These are phyloP conservation scores for Dendrocincla fuliginosa DNA, from an alignment of 2,797 vertebrate species.

Conservation along the genomic window DNA sequence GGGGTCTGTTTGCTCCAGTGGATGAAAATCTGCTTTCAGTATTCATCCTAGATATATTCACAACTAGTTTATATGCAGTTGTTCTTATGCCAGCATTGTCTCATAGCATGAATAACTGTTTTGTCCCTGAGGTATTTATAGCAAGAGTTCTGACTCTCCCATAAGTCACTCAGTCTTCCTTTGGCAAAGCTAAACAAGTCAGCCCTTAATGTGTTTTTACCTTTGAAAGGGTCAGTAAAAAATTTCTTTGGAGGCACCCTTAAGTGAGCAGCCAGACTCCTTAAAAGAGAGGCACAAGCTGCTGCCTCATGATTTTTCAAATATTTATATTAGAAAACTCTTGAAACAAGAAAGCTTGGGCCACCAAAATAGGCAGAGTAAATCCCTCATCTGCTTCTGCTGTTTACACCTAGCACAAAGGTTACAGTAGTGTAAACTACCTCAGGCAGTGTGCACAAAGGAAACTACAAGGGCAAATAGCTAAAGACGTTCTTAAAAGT, in stretches of 20 bases:
- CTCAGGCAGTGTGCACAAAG: background rate
- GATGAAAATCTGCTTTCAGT: background rate
- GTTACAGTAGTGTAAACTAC: background rate
- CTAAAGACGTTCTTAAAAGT: background rate
- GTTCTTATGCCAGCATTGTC: background rate
- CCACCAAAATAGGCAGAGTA: background rate
- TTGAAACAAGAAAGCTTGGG: background rate
- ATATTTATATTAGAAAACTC: background rate
- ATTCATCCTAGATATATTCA: background rate
- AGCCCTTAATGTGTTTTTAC: background rate
- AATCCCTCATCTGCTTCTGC: background rate
- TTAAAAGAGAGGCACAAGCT: background rate
- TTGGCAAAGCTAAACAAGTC: background rate
- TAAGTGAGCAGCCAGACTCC: background rate
- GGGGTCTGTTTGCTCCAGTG: background rate
- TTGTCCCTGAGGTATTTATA: background rate
- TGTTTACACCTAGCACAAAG: background rate
- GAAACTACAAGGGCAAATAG: background rate
- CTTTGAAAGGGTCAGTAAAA: background rate
- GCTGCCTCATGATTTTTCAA: background rate
- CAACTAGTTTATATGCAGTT: background rate
- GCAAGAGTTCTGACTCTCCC: background rate
- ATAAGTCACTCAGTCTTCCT: background rate
- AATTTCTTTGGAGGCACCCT: background rate
- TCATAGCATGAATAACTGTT: background rate